These are phyloP conservation scores for Anastrepha obliqua DNA, from an alignment of 1,140 invertebrate species.

Conservation along the genomic window DNA sequence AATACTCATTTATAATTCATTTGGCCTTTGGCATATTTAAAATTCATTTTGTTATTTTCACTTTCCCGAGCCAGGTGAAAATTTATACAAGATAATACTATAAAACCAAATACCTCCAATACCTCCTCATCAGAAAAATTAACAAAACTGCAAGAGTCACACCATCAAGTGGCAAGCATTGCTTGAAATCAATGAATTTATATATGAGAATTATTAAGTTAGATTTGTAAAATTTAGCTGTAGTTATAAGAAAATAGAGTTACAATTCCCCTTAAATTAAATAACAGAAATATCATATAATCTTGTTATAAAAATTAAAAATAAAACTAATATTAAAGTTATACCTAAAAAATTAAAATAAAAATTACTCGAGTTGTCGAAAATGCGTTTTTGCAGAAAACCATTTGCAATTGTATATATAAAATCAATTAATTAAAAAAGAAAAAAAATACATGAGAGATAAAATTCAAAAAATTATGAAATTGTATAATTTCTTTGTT, in stretches of 20 bases:
- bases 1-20: background rate
- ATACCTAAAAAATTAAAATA: slow-evolving; percentile 48
- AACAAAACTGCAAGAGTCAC: background rate
- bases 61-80: background rate
- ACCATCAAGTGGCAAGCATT: background rate
- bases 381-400: background rate
- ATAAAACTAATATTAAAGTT: slow-evolving; percentile 4
- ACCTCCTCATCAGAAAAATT: slow-evolving; percentile 47
- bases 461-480: slow-evolving; percentile 50
- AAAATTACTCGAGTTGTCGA: background rate
- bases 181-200: slow-evolving; percentile 35
- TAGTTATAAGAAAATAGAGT: slow-evolving; percentile 48
- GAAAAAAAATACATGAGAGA: background rate
- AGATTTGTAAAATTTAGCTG: slow-evolving; percentile 5
- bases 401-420: background rate
- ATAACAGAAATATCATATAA: background rate
- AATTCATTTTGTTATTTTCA: background rate
- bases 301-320: background rate
- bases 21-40: background rate
- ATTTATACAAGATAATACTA: slow-evolving; percentile 47
- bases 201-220: background rate
- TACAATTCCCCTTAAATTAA: background rate
- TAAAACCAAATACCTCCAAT: slow-evolving; percentile 58
- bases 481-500: slow-evolving; percentile 57
- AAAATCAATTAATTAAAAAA: slow-evolving; percentile 35